Evolutionary conservation across 2,888 invertebrate species (phyloP).

Genomic region (Orchesellides sinensis): DNA sequence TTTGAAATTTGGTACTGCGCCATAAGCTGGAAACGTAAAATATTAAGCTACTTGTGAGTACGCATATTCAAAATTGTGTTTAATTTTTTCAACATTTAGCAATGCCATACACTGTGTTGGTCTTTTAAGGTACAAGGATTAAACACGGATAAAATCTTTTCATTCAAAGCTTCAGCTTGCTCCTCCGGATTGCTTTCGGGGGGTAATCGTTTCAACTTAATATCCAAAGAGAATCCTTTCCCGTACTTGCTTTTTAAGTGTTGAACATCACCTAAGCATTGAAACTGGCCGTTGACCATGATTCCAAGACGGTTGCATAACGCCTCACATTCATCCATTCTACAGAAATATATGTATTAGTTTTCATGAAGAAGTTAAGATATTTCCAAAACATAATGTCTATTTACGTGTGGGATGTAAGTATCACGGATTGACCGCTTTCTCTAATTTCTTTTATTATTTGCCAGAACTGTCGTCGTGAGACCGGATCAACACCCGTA

Average conservation of each 20-base stretch:
- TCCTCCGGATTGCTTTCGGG: neutral
- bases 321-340: conserved; percentile 89
- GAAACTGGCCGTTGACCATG: conserved; percentile 88
- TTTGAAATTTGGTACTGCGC: neutral
- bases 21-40: neutral
- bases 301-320: conserved; percentile 82
- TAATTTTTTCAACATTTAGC: too few species aligned
- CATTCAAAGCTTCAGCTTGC: neutral
- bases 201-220: conserved; percentile 74
- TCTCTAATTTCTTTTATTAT: conserved; percentile 83
- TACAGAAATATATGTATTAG: conserved; percentile 76
- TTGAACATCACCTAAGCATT: conserved; percentile 86
- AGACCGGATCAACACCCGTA: conserved; percentile 87
- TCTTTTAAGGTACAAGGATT: neutral
- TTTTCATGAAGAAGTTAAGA: neutral
- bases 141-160: neutral
- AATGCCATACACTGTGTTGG: neutral
- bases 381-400: neutral
- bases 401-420: conserved; percentile 84
- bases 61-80: neutral
- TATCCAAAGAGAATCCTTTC: conserved; percentile 80
- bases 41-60: neutral
- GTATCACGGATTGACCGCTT: conserved; percentile 85
- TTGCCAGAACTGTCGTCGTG: conserved; percentile 88
- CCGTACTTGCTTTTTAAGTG: conserved; percentile 87